Base-by-base conservation (phyloP, 2,888 invertebrate genomes). In the Lapara coniferarum region DNA sequence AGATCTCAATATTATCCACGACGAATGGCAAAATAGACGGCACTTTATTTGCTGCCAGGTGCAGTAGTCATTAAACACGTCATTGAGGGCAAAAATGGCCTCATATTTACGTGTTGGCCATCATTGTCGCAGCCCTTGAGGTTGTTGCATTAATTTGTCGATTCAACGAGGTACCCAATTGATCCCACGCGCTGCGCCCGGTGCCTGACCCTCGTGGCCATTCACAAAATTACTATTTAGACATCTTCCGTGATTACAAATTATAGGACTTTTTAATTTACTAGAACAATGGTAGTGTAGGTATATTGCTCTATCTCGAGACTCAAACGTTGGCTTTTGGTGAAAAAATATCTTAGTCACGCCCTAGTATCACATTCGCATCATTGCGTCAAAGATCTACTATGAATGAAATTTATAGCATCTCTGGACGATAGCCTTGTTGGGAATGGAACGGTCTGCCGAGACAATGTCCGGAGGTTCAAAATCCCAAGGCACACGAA, bases 181-280 rank as follows among this genome's bases (percentile, higher is more conserved):
- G 90, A 76, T 77, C 92, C 92, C 91, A 92, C 92, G 90, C 91
- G 82, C 81, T 46, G 49, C 77, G 76, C 80, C 79, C 78, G 78
- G 77, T 74, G 75, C 70, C 82, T 87, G 90, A 86, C 90, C 91
- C 88, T 87, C 77, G 78, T 78, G 84, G 75, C 83, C 82, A 86
- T 87, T 87, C 88, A 89, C 84, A 78, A 89, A 88, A 88, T 87
- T 88, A 87, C 83, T 86, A 89, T 90, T 89, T 89, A 90, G 89
- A 85, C 89, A 89, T 89, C 89, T 88, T 88, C 86, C 86, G 81
- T 84, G 83, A 84, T 88, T 84, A 85, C 85, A 83, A 84, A 46
- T 46, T 49, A 63, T 49, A 63, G 13, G 49, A 63, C 59, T 12
- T 12, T 19, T 46, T 63, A 19, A 16, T 49, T 44, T 14, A 13